Percentiles rank a stretch among this genome's conserved stretches.
phyloP scores from a whole-genome alignment of 2,797 vertebrate genomes.

The Characodon lateralis region DNA sequence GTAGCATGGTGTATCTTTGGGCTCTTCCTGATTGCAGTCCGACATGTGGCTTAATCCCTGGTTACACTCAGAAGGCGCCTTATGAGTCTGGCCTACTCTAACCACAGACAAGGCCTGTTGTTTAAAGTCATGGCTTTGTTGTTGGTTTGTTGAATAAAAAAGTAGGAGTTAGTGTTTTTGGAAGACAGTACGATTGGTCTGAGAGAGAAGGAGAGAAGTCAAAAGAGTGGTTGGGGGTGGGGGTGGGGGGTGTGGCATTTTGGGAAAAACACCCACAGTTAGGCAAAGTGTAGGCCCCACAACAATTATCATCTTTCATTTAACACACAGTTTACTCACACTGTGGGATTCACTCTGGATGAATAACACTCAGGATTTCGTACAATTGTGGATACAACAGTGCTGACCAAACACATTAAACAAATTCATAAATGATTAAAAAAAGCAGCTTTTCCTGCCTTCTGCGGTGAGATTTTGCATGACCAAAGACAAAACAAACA shows the following conservation, averaged over 20 bases:
- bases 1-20: slow-evolving; percentile 40
- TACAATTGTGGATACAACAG: slow-evolving; percentile 41
- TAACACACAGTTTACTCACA: slow-evolving; percentile 42
- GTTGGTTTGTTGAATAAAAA: slow-evolving; percentile 38
- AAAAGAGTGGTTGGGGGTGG: not conserved
- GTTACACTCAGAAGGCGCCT: slow-evolving; percentile 47
- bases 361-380: slow-evolving; percentile 46
- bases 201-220: slow-evolving; percentile 29
- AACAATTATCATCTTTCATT: slow-evolving; percentile 30
- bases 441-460: slow-evolving; percentile 24
- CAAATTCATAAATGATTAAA: not conserved
- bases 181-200: slow-evolving; percentile 73
- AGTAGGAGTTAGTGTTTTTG: slow-evolving; percentile 52
- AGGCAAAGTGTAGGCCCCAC: not conserved
- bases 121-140: slow-evolving; percentile 67
- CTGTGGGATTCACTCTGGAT: slow-evolving; percentile 45
- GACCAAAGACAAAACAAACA: slow-evolving; percentile 27
- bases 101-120: slow-evolving; percentile 47
- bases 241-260: too few relatives aligned
- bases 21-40: slow-evolving; percentile 62
- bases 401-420: slow-evolving; percentile 36
- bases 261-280: not conserved
- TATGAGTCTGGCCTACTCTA: slow-evolving; percentile 54
- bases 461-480: slow-evolving; percentile 23
- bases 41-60: slow-evolving; percentile 54